phyloP scores from a whole-genome alignment of 2,113 vertebrate genomes.

The Lepisosteus osseus region DNA sequence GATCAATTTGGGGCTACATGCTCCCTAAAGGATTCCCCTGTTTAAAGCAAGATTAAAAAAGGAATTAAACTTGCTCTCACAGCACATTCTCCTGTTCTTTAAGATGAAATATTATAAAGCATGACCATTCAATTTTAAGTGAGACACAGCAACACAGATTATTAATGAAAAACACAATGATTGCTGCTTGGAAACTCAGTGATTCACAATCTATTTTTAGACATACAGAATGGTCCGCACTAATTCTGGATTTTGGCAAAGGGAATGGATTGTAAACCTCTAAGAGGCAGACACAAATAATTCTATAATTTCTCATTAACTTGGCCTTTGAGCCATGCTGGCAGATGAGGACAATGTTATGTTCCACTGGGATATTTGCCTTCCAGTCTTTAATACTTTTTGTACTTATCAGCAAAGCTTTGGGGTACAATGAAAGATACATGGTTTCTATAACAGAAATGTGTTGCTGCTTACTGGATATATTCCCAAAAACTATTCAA shows the following conservation, averaged over 20 bases:
- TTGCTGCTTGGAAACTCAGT: conserved; percentile 13
- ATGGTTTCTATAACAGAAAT: too few species aligned
- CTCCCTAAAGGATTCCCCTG: conserved; percentile 14
- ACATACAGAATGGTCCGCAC: conserved; percentile 1
- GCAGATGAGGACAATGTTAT: background rate
- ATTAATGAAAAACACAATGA: conserved; percentile 22
- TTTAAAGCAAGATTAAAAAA: conserved; percentile 52
- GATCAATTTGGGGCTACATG: too few species aligned
- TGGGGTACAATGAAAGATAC: too few species aligned
- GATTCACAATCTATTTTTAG: background rate
- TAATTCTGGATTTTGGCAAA: conserved; percentile 1
- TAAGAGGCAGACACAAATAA: background rate
- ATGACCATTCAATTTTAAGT: background rate
- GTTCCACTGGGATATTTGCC: background rate
- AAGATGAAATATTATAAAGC: conserved; percentile 24
- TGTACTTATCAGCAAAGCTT: background rate
- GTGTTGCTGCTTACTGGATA: conserved; percentile 4
- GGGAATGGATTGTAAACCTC: background rate
- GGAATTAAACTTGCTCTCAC: conserved; percentile 41
- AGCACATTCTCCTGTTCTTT: conserved; percentile 17
- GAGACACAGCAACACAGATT: conserved; percentile 24
- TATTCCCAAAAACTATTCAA: conserved; percentile 1
- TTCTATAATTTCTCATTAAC: conserved; percentile 10
- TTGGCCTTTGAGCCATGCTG: background rate
- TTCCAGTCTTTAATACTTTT: background rate